A percentile compares a stretch with the other conserved stretches of the same genome.
Conservation (phyloP, 2,113 vertebrate species). For the Gymnogyps californianus region DNA sequence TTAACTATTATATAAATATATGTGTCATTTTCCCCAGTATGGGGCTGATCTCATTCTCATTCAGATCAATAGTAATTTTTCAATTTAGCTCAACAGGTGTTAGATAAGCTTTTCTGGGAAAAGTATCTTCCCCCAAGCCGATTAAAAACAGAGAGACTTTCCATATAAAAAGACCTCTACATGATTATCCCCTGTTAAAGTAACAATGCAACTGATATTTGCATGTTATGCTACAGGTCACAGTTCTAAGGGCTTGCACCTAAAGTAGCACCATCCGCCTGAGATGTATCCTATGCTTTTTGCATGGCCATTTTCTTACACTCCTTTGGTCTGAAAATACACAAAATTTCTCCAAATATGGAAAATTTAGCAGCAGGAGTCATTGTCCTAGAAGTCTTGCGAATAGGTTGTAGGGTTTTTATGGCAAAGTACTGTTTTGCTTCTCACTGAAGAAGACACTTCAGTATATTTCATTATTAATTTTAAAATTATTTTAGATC, state of each 20-base stretch:
- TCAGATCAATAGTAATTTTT: slow-evolving; percentile 36
- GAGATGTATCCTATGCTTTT: not conserved
- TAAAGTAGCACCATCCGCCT: not conserved
- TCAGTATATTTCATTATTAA: not conserved
- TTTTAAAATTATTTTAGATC: not conserved
- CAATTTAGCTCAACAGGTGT: not conserved
- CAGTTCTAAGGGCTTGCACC: not conserved
- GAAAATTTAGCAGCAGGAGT: not conserved
- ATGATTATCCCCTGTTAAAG: not conserved
- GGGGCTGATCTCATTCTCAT: not conserved
- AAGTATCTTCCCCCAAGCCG: not conserved
- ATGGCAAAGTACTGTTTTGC: not conserved
- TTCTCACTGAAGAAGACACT: not conserved
- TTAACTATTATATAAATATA: not conserved
- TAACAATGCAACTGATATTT: not conserved
- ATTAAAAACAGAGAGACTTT: not conserved
- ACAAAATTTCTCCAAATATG: not conserved
- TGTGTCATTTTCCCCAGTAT: not conserved
- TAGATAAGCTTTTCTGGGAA: slow-evolving; percentile 1
- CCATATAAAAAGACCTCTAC: not conserved
- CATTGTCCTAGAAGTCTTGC: not conserved
- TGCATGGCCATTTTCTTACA: not conserved
- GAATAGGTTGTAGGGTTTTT: not conserved
- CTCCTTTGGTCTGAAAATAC: not conserved
- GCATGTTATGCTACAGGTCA: not conserved